Base-by-base conservation (phyloP, 2,113 vertebrate genomes). In the Cathartes aura region DNA sequence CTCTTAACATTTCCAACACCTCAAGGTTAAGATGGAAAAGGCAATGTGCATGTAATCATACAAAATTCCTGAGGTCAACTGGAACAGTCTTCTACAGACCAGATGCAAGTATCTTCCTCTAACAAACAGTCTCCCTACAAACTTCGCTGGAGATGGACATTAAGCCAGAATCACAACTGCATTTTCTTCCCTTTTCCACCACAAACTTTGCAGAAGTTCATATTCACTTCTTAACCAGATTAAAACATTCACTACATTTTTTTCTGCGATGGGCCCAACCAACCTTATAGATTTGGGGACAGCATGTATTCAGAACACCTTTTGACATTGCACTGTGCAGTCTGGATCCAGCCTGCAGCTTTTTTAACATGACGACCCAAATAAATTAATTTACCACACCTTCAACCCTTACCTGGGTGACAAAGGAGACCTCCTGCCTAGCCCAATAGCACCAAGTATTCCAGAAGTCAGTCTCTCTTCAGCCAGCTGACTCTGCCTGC, bases 401-500 rank as follows among this genome's bases (percentile, higher is more conserved):
- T 53, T 45, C 81, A 48, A 6, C 18, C n/a, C 82, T 95, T 93
- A 99, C 99, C 99, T 99, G 93, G 98, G 99, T 43, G 99, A 99
- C 76, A 99, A 96, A 17, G 99, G 99, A 16, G 99, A 99, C 84
- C 98, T 99, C 96, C 98, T 99, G 83, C 99, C 99, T 12, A 99
- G 96, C 32, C 99, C 99, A 8, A 99, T 99, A 13, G 99, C 99
- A 71, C 99, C 99, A 15, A 99, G 98, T 48, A 99, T 98, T 45
- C 99, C 99, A 5, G 99, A 99, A 84, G 97, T 98, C 83, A 99
- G 97, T 59, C 99, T 98, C 93, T 99, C 99, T 88, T 99, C 99
- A 29, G 99, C 99, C 96, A 99, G 93, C 75, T 99, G 98, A 91
- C 96, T 98, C 82, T 99, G 98, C 62, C 99, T 97, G 80, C 94